Evolutionary conservation across 1,140 invertebrate genomes (phyloP).

Genomic region (Frieseomelitta varia): DNA sequence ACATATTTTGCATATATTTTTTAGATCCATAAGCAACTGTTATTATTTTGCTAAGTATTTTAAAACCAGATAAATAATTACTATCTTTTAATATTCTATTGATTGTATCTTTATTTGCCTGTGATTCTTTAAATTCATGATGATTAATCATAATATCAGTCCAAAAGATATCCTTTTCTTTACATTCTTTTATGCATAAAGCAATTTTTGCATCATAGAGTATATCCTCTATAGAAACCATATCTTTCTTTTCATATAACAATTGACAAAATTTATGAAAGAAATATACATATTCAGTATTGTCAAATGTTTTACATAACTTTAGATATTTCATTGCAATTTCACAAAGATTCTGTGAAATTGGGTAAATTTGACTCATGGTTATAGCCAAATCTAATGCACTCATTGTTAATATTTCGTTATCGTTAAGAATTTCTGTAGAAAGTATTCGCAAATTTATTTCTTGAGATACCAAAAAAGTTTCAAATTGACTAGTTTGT

Average conservation of each 20-base stretch:
- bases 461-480: conserved; percentile 74
- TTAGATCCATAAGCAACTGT: conserved; percentile 57
- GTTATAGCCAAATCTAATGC: conserved; percentile 75
- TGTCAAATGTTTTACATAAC: conserved; percentile 64
- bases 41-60: conserved; percentile 61
- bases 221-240: conserved; percentile 59
- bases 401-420: conserved; percentile 72
- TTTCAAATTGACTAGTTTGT: conserved; percentile 73
- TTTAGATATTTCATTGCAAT: conserved; percentile 74
- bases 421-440: conserved; percentile 41
- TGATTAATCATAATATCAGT: conserved; percentile 55
- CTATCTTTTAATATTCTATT: conserved; percentile 24
- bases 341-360: conserved; percentile 68
- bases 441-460: conserved; percentile 60
- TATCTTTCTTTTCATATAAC: conserved; percentile 63
- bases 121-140: conserved; percentile 22
- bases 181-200: conserved; percentile 64
- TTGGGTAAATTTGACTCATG: conserved; percentile 51
- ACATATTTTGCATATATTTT: conserved; percentile 70
- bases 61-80: conserved; percentile 43
- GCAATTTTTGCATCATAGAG: conserved; percentile 70
- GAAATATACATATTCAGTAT: conserved; percentile 61
- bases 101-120: conserved; percentile 24
- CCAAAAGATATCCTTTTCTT: conserved; percentile 70
- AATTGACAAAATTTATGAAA: conserved; percentile 68